Evolutionary conservation across 2,797 vertebrate species (phyloP).

Genomic region (Hyperoplus lanceolatus): DNA sequence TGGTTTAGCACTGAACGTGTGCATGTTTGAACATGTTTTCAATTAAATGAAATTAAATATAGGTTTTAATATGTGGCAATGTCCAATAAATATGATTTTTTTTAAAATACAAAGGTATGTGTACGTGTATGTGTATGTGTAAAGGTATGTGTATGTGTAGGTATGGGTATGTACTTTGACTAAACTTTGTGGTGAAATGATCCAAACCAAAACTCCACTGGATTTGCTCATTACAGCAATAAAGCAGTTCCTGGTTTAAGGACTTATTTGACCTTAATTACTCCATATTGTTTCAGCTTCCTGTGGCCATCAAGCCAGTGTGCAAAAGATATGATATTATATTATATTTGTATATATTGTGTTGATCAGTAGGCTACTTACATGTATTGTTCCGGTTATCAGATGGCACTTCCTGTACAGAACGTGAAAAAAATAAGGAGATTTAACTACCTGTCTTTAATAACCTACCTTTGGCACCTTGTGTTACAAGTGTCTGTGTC

Average conservation of each 20-base stretch:
- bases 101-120: not conserved
- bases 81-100: not conserved
- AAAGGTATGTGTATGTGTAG: too few species aligned
- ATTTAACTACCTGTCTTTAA: not conserved
- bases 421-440: not conserved
- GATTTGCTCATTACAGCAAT: not conserved
- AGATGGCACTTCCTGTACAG: constrained; percentile 48
- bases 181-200: not conserved
- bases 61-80: not conserved
- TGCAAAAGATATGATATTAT: not conserved
- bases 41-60: not conserved
- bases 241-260: not conserved
- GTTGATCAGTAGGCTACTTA: constrained; percentile 52
- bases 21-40: not conserved
- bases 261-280: not conserved
- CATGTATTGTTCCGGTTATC: constrained; percentile 21
- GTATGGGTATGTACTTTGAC: too few species aligned
- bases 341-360: too few species aligned
- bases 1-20: not conserved
- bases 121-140: too few species aligned
- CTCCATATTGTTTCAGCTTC: not conserved
- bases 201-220: not conserved
- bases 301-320: not conserved
- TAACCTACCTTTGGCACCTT: not conserved
- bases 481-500: not conserved